Evolutionary conservation across 2,888 invertebrate genomes (phyloP), one percentile per base, ranked within the genome.

Genomic region (Caenorhabditis sulstoni): DNA sequence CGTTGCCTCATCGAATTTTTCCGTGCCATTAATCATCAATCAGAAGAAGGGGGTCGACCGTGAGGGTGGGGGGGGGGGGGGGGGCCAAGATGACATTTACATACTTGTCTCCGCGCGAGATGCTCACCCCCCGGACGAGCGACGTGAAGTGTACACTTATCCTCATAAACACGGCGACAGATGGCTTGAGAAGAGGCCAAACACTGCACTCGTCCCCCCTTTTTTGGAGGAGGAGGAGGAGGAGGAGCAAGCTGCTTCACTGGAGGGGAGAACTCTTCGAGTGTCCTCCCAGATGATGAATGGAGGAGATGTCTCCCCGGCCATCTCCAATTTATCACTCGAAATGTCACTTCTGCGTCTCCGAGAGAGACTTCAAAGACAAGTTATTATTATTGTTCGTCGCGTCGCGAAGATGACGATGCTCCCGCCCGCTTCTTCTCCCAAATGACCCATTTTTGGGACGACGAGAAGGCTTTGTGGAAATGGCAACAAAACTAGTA

Each of bases 21-120:
- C 71, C 71, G 71, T 64, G 57, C 71, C 71, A 71, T 71, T 71
- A 71, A 71, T 71, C 71, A 64, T 71, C 71, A 71, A 71, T 71
- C 71, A 71, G 71, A 71, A 71, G 59, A 41, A 49, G 52, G 11
- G 12, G 22, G 50, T 14, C 29, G 39, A 29, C 29, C 29, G 4
- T 5, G 29, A 29, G 7, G 29, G 29, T 5, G 29, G 29, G 7
- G 29, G 29, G 7, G 29, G n/a, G n/a, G 47, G 61, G 47, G n/a
- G 4, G 1, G 47, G 20, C 18, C 52, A 52, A 68, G 45, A 61
- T 61, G 71, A 64, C 71, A 71, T 71, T 71, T 55, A 71, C 71
- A 71, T 71, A 71, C 71, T 71, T 71, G 71, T 62, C n/a, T n/a
- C 62, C 47, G 61, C 35, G 18, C 29, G 39, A 44, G 64, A 61